Conservation (phyloP, 2,113 vertebrate genomes). For the Passerina amoena region DNA sequence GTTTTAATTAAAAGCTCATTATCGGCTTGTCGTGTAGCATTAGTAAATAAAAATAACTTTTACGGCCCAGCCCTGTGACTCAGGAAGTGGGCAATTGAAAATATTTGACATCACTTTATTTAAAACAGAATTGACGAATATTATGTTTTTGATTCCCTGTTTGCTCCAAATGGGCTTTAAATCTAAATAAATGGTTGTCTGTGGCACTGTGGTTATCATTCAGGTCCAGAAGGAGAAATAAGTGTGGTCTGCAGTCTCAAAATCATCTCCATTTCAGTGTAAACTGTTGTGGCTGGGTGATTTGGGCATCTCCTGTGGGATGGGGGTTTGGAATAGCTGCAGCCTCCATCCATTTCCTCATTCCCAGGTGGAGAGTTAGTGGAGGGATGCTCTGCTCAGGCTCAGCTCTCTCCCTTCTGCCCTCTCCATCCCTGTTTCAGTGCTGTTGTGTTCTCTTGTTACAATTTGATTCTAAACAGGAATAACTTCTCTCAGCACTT, state of each 20-base stretch:
- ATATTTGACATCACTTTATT: constrained; percentile 23
- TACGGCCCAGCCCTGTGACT: constrained; percentile 19
- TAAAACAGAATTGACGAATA: background rate
- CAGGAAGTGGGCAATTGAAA: constrained; percentile 4
- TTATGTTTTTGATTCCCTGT: background rate
- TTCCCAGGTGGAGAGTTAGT: background rate
- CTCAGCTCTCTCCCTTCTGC: background rate
- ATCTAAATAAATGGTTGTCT: background rate
- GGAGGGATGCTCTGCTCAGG: background rate
- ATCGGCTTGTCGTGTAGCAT: constrained; percentile 43
- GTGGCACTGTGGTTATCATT: background rate
- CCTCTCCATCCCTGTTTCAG: background rate
- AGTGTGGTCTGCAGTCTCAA: background rate
- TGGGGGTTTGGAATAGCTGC: background rate
- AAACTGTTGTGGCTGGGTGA: background rate
- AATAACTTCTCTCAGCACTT: rapidly evolving
- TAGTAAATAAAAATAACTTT: constrained; percentile 68
- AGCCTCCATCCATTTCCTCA: background rate
- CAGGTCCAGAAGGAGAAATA: background rate
- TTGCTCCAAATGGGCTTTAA: constrained; percentile 1
- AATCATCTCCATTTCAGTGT: background rate
- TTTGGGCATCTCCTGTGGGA: background rate
- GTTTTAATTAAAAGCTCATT: constrained; percentile 68
- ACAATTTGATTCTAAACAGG: background rate
- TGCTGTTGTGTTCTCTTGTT: rapidly evolving